Base-by-base conservation (phyloP, 1,140 invertebrate genomes). In the Euura saliciscinereae region DNA sequence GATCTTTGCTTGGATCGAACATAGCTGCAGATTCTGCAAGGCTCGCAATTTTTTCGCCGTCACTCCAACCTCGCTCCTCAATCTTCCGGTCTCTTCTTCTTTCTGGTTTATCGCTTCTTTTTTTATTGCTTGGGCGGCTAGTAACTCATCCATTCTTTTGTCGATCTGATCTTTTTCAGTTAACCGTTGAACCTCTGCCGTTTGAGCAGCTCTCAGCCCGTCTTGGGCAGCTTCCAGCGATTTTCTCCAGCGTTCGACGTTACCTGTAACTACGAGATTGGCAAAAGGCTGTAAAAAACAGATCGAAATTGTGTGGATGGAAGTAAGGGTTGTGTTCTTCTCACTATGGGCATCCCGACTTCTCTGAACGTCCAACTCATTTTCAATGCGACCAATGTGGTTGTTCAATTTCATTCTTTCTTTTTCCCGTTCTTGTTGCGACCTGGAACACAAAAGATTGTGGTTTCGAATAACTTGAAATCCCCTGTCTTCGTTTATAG, bases 341-440 rank as follows among this genome's bases (percentile, higher is more conserved):
- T 83, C 82, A 94, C 94, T 95, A 86, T 95, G 92, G 28, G 96
- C 98, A 84, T 99, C 96, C 68, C 98, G 92, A 69, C 96, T 96
- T 74, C 93, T 92, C 84, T 99, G 97, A 89, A 99, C 99, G 85
- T 99, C 97, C 68, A 99, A 89, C 85, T 99, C 97, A 86, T 97
- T 98, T 13, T 94, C 92, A 77, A 99, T 94, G 74, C 96, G 91
- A 89, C 98, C 98, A 78, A 97, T 97, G 87, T 99, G 97, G 83
- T 98, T 97, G 79, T 99, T 97, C 89, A 98, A 99, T 84, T 99
- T 97, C 85, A 98, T 92, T 75, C 97, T 91, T 79, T 95, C 95
- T 79, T 98, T 97, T 69, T 96, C 96, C 73, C 97, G 90, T 86
- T 99, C 98, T 88, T 99, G 97, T 81, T 99, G 97, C 44, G 96